Evolutionary conservation across 2,113 vertebrate species (phyloP).

Genomic region (Empidonax alnorum): DNA sequence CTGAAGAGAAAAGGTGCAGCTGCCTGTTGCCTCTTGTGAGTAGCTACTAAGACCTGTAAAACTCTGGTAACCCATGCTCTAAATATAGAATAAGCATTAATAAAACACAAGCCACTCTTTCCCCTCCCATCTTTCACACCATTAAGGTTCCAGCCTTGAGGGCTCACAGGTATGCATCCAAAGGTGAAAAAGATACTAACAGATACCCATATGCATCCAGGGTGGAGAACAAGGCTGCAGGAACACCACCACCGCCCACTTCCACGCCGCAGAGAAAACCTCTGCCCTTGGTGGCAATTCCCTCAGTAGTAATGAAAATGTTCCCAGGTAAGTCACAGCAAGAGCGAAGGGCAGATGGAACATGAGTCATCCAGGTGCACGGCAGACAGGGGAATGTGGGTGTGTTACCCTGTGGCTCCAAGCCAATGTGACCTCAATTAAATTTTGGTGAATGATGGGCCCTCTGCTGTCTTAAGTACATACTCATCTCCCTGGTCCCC

Average conservation of each 20-base stretch:
- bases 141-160: slow-evolving; percentile 9
- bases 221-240: neutral
- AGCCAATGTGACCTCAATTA: slow-evolving; percentile 50
- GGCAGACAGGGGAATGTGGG: slow-evolving; percentile 42
- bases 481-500: neutral
- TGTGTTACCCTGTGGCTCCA: slow-evolving; percentile 32
- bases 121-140: neutral
- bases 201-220: neutral
- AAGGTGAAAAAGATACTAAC: slow-evolving; percentile 35
- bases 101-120: neutral
- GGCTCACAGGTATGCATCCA: neutral
- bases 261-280: neutral
- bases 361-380: neutral
- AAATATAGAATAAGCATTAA: slow-evolving; percentile 13
- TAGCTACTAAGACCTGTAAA: neutral
- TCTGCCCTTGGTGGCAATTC: neutral
- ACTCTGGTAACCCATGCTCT: neutral
- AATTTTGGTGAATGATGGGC: slow-evolving; percentile 28
- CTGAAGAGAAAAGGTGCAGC: neutral
- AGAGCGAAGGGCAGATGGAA: neutral
- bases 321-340: neutral
- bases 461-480: neutral
- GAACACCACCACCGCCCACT: neutral
- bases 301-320: neutral
- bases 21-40: neutral